These are phyloP conservation scores for Columba janthina DNA, from an alignment of 2,113 vertebrate species.

Conservation along the genomic window DNA sequence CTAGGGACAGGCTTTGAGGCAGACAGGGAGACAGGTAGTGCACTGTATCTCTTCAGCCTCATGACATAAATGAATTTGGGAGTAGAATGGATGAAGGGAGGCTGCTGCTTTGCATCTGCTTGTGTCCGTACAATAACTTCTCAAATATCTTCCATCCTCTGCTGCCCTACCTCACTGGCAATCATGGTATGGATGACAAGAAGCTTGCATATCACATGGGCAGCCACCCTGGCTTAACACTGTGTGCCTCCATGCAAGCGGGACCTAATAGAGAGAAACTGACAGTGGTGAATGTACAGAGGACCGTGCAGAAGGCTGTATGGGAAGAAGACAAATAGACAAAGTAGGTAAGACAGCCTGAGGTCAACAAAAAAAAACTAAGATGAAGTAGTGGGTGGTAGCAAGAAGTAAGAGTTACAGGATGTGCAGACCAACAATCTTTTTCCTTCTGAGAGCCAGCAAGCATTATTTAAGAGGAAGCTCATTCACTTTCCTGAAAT, in stretches of 20 bases:
- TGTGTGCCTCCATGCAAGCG: not conserved
- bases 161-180: not conserved
- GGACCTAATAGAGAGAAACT: not conserved
- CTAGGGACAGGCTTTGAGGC: not conserved
- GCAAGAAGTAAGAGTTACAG: not conserved
- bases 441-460: not conserved
- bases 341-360: not conserved
- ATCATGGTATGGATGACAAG: not conserved
- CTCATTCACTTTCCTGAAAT: not conserved
- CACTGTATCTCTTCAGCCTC: not conserved
- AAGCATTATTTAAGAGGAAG: not conserved
- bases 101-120: not conserved
- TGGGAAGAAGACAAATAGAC: not conserved
- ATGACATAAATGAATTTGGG: not conserved
- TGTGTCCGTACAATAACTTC: not conserved
- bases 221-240: not conserved
- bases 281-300: not conserved
- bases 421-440: not conserved
- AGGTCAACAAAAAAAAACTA: not conserved
- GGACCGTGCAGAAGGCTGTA: not conserved
- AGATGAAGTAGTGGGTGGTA: not conserved
- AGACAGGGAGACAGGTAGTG: not conserved
- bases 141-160: not conserved
- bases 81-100: not conserved
- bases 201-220: not conserved